phyloP scores from a whole-genome alignment of 2,888 invertebrate genomes.

The Scaptomyza tumidula region DNA sequence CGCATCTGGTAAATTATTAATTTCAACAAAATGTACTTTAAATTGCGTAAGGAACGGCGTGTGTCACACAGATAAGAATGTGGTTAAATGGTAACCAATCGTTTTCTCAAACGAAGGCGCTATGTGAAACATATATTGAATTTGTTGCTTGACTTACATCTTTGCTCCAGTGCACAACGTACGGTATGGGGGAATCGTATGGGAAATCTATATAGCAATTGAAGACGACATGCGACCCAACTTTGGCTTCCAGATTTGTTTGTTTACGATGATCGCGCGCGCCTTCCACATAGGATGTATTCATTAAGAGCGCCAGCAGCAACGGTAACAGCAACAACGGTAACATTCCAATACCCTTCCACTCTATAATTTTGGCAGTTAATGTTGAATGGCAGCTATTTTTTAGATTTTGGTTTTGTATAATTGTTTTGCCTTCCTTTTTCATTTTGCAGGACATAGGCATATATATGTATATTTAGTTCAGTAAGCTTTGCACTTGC shows the following conservation, averaged over 20 bases:
- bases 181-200: slow-evolving; percentile 93
- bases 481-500: slow-evolving; percentile 19
- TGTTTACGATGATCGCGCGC: slow-evolving; percentile 77
- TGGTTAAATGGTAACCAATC: no score
- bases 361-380: slow-evolving; percentile 37
- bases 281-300: slow-evolving; percentile 82
- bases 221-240: slow-evolving; percentile 84
- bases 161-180: slow-evolving; percentile 95
- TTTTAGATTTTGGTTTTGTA: background rate
- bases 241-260: slow-evolving; percentile 84
- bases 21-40: slow-evolving; percentile 67
- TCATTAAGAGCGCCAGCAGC: slow-evolving; percentile 79
- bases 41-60: slow-evolving; percentile 51
- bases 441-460: slow-evolving; percentile 40
- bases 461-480: background rate
- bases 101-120: background rate
- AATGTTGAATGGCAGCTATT: slow-evolving; percentile 22
- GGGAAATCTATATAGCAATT: slow-evolving; percentile 91
- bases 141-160: slow-evolving; percentile 87
- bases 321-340: slow-evolving; percentile 8
- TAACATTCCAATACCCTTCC: slow-evolving; percentile 14
- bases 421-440: slow-evolving; percentile 26
- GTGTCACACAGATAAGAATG: slow-evolving; percentile 15
- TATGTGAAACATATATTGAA: background rate
- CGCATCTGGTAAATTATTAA: slow-evolving; percentile 67